Percentiles rank a stretch among this genome's conserved stretches.
Evolutionary conservation across 2,113 vertebrate genomes (phyloP).

Genomic region (Pampusana beccarii): DNA sequence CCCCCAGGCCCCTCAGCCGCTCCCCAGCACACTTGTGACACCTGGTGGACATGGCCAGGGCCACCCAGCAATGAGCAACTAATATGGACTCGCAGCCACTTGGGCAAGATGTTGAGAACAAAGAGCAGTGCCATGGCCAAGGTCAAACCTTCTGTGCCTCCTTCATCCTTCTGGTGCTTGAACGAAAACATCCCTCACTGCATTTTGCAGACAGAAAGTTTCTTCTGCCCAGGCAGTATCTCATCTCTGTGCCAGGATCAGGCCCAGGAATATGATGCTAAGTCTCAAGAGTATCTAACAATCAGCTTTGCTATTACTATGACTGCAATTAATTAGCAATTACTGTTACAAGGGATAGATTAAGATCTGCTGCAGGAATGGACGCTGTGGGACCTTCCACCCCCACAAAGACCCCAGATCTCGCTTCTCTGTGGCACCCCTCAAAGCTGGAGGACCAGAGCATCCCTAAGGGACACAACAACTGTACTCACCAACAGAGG

Average conservation of each 20-base stretch:
- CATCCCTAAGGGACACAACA: too few species aligned
- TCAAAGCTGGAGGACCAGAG: neutral
- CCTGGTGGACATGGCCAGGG: neutral
- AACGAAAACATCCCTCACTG: neutral
- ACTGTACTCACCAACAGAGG: neutral
- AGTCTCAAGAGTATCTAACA: neutral
- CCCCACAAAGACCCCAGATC: neutral
- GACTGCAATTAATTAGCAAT: neutral
- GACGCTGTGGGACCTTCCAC: neutral
- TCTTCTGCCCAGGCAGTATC: neutral
- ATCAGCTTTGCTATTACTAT: neutral
- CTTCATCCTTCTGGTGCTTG: neutral
- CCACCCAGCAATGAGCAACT: neutral
- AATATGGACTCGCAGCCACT: neutral
- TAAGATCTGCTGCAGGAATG: neutral
- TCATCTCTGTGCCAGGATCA: neutral
- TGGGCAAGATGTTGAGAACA: neutral
- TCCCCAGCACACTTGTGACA: neutral
- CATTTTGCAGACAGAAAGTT: neutral
- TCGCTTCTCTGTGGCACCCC: fast-evolving
- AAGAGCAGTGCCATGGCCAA: neutral
- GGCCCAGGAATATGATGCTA: neutral
- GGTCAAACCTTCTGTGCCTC: neutral
- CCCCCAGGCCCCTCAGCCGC: too few species aligned
- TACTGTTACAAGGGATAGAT: neutral